Percentiles rank a stretch among this genome's conserved stretches.
Conservation (phyloP, 1,140 invertebrate species). For the Ostrea edulis region DNA sequence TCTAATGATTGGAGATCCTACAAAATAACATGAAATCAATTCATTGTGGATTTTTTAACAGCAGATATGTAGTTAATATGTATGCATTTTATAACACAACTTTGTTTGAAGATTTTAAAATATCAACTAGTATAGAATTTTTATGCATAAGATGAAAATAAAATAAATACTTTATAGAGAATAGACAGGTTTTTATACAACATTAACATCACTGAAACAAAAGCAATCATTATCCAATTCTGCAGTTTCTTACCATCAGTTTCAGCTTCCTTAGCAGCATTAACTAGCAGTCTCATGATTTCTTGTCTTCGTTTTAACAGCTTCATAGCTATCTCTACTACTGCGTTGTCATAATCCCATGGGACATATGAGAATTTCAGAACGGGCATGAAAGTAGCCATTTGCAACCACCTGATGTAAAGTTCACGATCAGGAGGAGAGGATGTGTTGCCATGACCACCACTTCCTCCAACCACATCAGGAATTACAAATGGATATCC, state of each 20-base stretch:
- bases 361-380: conserved; percentile 93
- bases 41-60: too few relatives aligned
- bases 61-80: too few relatives aligned
- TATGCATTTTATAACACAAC: too few relatives aligned
- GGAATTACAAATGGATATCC: conserved; percentile 93
- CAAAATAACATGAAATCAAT: too few relatives aligned
- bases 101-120: too few relatives aligned
- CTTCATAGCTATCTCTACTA: conserved; percentile 83
- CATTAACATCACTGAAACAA: too few relatives aligned
- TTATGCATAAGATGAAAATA: too few relatives aligned
- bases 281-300: conserved; percentile 83
- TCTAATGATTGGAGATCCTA: conserved; percentile 82
- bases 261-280: conserved; percentile 82
- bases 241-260: conserved; percentile 83
- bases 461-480: conserved; percentile 96
- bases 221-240: too few relatives aligned
- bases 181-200: too few relatives aligned
- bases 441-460: conserved; percentile 72
- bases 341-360: conserved; percentile 90
- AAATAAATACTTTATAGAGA: too few relatives aligned
- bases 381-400: conserved; percentile 90
- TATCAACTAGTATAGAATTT: too few relatives aligned
- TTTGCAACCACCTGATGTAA: conserved; percentile 93
- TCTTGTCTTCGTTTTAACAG: conserved; percentile 87
- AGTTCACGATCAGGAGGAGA: conserved; percentile 86